Evolutionary conservation across 1,140 invertebrate species (phyloP).

Genomic region (Saccostrea glomerata): DNA sequence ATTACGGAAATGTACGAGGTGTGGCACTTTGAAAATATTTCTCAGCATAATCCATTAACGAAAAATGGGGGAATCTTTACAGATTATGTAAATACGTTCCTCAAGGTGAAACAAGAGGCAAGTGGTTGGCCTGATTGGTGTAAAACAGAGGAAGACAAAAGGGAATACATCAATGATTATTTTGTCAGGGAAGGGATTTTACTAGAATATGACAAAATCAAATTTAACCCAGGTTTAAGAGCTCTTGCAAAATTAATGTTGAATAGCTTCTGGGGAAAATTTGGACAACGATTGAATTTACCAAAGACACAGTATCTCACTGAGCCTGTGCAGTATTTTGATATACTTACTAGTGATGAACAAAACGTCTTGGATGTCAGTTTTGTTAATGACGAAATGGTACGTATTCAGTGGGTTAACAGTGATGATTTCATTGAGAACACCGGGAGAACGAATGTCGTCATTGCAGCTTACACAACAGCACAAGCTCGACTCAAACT

Average conservation of each 20-base stretch:
- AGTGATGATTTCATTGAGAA: slow-evolving; percentile 39
- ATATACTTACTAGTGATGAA: slow-evolving; percentile 1
- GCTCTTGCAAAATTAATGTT: slow-evolving; percentile 62
- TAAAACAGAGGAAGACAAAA: slow-evolving; percentile 52
- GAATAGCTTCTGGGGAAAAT: slow-evolving; percentile 68
- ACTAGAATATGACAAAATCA: slow-evolving; percentile 73
- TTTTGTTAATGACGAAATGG: slow-evolving; percentile 48
- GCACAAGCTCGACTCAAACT: slow-evolving; percentile 77
- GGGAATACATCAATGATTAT: slow-evolving; percentile 74
- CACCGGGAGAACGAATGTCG: slow-evolving; percentile 68
- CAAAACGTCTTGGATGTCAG: slow-evolving; percentile 28
- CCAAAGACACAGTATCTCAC: slow-evolving; percentile 69
- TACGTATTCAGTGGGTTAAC: slow-evolving; percentile 35
- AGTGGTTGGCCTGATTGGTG: slow-evolving; percentile 48
- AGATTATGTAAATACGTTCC: slow-evolving; percentile 59
- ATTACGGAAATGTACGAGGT: slow-evolving; percentile 51
- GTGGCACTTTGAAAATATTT: slow-evolving; percentile 44
- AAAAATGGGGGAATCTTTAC: slow-evolving; percentile 46
- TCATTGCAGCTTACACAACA: slow-evolving; percentile 76
- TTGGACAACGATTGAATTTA: slow-evolving; percentile 60
- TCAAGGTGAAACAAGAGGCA: slow-evolving; percentile 62
- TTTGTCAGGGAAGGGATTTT: slow-evolving; percentile 71
- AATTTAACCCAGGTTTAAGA: slow-evolving; percentile 73
- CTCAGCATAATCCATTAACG: slow-evolving; percentile 51
- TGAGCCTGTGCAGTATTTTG: slow-evolving; percentile 39